A percentile compares a stretch with the other conserved stretches of the same genome.
Conservation (phyloP, 1,140 invertebrate genomes). For the Drosophila nasuta region DNA sequence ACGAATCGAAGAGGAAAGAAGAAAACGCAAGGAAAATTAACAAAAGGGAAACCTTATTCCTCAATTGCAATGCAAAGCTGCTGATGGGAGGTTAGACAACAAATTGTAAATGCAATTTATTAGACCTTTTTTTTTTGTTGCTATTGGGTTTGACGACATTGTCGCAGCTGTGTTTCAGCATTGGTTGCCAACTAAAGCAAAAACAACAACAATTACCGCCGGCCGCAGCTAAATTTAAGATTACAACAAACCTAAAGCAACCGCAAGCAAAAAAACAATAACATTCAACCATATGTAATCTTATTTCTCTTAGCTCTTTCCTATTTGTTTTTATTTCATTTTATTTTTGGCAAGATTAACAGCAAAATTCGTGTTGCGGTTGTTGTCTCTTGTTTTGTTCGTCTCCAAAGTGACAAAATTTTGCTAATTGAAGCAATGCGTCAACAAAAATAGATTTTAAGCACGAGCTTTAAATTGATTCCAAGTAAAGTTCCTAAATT, state of each 20-base stretch:
- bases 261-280: constrained; percentile 48
- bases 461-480: constrained; percentile 25
- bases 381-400: constrained; percentile 47
- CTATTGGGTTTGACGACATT: constrained; percentile 60
- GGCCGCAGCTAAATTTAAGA: constrained; percentile 74
- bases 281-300: constrained; percentile 27
- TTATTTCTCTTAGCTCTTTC: constrained; percentile 38
- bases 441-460: constrained; percentile 36
- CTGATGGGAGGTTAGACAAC: constrained; percentile 27
- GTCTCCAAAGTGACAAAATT: constrained; percentile 70
- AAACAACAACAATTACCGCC: constrained; percentile 51
- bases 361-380: constrained; percentile 58
- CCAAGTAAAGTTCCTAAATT: constrained; percentile 14
- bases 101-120: constrained; percentile 71
- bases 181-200: constrained; percentile 47
- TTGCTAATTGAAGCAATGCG: constrained; percentile 63
- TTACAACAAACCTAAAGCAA: constrained; percentile 34
- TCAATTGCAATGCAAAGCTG: background rate
- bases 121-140: constrained; percentile 43
- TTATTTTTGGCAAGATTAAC: constrained; percentile 52
- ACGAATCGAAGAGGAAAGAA: constrained; percentile 12
- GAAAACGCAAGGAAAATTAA: constrained; percentile 35
- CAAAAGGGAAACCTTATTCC: constrained; percentile 9
- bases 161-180: constrained; percentile 6
- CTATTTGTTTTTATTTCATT: constrained; percentile 9